These are phyloP conservation scores for Saguinus oedipus DNA, from an alignment of 2,797 vertebrate genomes.

Conservation along the genomic window DNA sequence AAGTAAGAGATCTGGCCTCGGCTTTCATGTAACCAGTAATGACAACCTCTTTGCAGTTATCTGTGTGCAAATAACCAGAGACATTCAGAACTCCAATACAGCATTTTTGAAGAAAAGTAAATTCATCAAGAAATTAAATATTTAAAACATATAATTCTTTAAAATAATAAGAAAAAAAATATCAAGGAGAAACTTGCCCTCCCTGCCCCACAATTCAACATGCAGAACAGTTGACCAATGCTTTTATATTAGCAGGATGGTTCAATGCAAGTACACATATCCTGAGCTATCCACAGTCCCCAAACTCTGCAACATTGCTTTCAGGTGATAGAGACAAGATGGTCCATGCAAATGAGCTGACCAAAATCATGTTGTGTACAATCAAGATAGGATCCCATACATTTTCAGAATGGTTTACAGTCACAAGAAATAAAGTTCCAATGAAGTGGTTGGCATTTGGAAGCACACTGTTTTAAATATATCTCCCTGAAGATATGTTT, in stretches of 20 bases:
- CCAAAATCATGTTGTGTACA: constrained; percentile 80
- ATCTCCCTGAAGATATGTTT: constrained; percentile 92
- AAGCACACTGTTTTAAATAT: constrained; percentile 91
- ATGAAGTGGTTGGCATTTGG: constrained; percentile 87
- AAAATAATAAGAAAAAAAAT: constrained; percentile 73
- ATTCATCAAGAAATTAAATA: constrained; percentile 82
- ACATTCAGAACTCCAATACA: constrained; percentile 90
- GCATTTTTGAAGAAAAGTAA: constrained; percentile 85
- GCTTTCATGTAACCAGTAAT: constrained; percentile 96
- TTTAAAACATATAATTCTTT: constrained; percentile 80
- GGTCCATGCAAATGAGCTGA: constrained; percentile 90
- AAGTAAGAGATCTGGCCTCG: constrained; percentile 94
- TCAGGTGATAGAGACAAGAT: constrained; percentile 88
- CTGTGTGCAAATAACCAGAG: constrained; percentile 95
- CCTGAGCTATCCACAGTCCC: constrained; percentile 80
- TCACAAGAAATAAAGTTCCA: constrained; percentile 87
- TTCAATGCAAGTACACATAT: constrained; percentile 81
- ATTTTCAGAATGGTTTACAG: constrained; percentile 86
- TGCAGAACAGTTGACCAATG: constrained; percentile 83
- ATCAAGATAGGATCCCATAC: constrained; percentile 84
- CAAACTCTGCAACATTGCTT: constrained; percentile 81
- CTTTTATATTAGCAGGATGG: constrained; percentile 82
- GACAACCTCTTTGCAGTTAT: constrained; percentile 97
- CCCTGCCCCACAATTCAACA: constrained; percentile 82
- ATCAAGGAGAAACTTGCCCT: constrained; percentile 29